These are phyloP conservation scores for Lasioglossum marginatum DNA, from an alignment of 2,888 invertebrate species.

Conservation along the genomic window DNA sequence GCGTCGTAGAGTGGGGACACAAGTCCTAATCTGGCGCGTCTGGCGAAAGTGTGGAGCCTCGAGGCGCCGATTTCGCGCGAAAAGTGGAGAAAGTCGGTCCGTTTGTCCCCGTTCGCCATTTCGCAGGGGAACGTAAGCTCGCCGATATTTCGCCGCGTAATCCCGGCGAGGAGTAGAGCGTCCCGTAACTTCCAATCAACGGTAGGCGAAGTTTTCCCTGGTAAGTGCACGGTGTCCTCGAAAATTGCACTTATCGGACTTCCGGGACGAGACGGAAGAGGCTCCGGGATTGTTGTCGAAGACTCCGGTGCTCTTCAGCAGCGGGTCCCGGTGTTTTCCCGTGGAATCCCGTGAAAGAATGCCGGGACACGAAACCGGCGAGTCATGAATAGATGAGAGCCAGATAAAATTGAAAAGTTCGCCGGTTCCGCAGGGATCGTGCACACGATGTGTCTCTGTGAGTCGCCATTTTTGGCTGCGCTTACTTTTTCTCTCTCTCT, in stretches of 20 bases:
- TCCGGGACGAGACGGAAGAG: not conserved
- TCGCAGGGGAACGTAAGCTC: not conserved
- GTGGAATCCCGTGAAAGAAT: slow-evolving; percentile 61
- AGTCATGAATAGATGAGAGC: slow-evolving; percentile 81
- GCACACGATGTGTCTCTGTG: slow-evolving; percentile 21
- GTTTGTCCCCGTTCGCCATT: not conserved
- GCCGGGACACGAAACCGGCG: slow-evolving; percentile 52
- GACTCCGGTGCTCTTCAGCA: not conserved
- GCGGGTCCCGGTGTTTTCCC: not conserved
- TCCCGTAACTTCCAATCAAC: not conserved
- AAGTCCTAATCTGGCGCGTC: no score
- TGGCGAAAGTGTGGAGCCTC: no score
- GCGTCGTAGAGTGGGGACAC: no score
- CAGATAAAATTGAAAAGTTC: slow-evolving; percentile 76
- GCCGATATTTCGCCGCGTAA: not conserved
- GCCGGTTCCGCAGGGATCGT: slow-evolving; percentile 39
- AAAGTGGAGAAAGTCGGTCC: not conserved
- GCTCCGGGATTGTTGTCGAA: slow-evolving; percentile 37
- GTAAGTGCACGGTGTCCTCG: not conserved
- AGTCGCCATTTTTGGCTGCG: slow-evolving; percentile 48
- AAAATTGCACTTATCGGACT: slow-evolving; percentile 10
- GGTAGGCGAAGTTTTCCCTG: not conserved
- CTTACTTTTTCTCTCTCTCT: not conserved
- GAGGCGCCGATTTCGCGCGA: not conserved
- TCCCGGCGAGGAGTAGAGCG: not conserved